Base-by-base conservation (phyloP, 1,140 invertebrate species). In the Calliphora vicina region DNA sequence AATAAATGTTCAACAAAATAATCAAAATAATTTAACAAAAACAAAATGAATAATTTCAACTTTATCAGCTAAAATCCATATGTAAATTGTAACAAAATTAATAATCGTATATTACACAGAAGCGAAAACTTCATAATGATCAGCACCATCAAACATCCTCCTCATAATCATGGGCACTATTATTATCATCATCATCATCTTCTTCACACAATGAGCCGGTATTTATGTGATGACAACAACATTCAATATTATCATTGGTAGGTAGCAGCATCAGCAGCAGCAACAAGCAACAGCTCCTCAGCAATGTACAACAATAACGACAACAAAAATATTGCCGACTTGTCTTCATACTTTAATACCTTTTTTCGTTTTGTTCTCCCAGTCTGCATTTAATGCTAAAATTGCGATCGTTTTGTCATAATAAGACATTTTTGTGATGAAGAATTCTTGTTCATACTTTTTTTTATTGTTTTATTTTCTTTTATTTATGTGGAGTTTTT, bases 321-420 rank as follows among this genome's bases (percentile, higher is more conserved):
- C 73, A 43, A 45, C n/a, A 45, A 23, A 78, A 78, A 78, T 45
- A 78, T 78, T 78, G 20, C 35, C 74, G 74, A 23, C 74, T 78
- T 78, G 74, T 78, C 74, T 78, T 78, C 74, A 78, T 78, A 78
- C 74, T 45, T 78, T 78, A 78, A 78, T 78, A 25, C 74, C 74
- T 78, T 78, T 78, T 78, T 76, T 78, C 13, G 13, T 13, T 43
- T 43, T 25, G 17, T 23, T 78, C 74, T 35, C 15, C 12, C n/a
- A 74, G 35, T 78, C 74, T 43, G 2, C 35, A 43, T 78, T 78
- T 43, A 43, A 43, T 10, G 12, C 20, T 20, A 43, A 43, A 78
- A 78, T 78, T 78, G 74, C 74, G 74, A 78, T 78, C 74, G 74
- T 78, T 78, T 78, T 78, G 74, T 78, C 74, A 78, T 78, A 78